Evolutionary conservation across 2,113 vertebrate species (phyloP).

Genomic region (Spea multiplicata): DNA sequence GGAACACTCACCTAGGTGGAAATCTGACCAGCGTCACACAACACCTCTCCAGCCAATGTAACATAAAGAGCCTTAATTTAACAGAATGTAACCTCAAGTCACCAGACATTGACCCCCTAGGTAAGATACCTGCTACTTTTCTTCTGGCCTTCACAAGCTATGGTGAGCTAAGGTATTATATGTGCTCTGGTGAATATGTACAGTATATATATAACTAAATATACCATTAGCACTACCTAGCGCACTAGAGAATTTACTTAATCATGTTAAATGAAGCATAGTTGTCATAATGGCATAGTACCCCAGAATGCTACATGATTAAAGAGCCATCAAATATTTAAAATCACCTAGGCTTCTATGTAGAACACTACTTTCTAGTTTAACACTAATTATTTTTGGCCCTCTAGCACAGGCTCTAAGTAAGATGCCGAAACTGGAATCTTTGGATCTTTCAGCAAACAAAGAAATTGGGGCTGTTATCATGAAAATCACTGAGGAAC

Average conservation of each 20-base stretch:
- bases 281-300: conserved; percentile 28
- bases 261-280: neutral
- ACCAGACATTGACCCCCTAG: conserved; percentile 70
- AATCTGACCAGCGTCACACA: conserved; percentile 70
- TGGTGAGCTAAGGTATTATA: too few relatives aligned
- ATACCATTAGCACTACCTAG: too few relatives aligned
- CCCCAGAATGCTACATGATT: too few relatives aligned
- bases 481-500: conserved; percentile 60
- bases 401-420: conserved; percentile 65
- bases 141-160: too few relatives aligned
- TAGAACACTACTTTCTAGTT: too few relatives aligned
- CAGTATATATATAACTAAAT: neutral
- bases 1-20: conserved; percentile 77
- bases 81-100: conserved; percentile 74
- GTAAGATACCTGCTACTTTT: conserved; percentile 56
- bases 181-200: too few relatives aligned
- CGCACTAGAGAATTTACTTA: neutral
- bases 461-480: conserved; percentile 65
- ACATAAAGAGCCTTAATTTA: conserved; percentile 72
- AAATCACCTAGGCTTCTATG: too few relatives aligned
- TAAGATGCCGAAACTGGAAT: conserved; percentile 62
- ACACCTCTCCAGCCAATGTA: conserved; percentile 57
- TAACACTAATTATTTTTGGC: neutral
- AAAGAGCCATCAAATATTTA: too few relatives aligned
- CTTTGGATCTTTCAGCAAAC: conserved; percentile 82